Conservation (phyloP, 1,140 invertebrate species). For the Oreohelix idahoensis region DNA sequence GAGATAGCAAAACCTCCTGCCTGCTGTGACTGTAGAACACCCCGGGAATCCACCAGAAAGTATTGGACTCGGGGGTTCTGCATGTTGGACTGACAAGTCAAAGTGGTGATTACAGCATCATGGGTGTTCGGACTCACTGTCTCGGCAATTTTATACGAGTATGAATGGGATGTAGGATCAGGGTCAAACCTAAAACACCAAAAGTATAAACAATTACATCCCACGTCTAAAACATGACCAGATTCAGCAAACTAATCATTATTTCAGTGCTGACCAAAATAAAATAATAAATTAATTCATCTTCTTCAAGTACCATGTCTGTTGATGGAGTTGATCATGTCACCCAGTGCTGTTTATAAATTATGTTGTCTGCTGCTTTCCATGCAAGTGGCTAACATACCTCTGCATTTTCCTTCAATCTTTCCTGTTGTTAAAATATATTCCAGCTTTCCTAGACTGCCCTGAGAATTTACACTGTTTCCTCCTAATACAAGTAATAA, state of each 20-base stretch:
- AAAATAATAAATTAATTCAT: too few relatives aligned
- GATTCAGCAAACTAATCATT: background rate
- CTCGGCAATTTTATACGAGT: conserved; percentile 23
- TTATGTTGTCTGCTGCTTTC: too few relatives aligned
- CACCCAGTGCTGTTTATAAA: too few relatives aligned
- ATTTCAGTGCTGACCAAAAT: too few relatives aligned
- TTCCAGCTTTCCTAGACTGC: too few relatives aligned
- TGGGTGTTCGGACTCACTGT: conserved; percentile 22
- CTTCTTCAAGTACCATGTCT: too few relatives aligned
- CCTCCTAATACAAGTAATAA: too few relatives aligned
- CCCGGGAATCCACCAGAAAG: conserved; percentile 25
- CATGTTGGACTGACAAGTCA: conserved; percentile 56
- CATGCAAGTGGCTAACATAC: too few relatives aligned
- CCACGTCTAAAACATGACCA: background rate
- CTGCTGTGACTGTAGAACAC: conserved; percentile 19
- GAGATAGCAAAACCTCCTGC: conserved; percentile 18
- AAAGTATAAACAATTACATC: background rate
- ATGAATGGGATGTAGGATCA: background rate
- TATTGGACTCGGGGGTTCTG: conserved; percentile 54
- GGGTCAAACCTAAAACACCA: conserved; percentile 16
- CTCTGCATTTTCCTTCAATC: too few relatives aligned
- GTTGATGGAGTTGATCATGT: too few relatives aligned
- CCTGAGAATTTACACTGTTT: too few relatives aligned
- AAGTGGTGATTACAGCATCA: conserved; percentile 22
- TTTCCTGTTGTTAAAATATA: too few relatives aligned